Evolutionary conservation across 2,797 vertebrate species (phyloP).

Genomic region (Sebastolobus altivelis): DNA sequence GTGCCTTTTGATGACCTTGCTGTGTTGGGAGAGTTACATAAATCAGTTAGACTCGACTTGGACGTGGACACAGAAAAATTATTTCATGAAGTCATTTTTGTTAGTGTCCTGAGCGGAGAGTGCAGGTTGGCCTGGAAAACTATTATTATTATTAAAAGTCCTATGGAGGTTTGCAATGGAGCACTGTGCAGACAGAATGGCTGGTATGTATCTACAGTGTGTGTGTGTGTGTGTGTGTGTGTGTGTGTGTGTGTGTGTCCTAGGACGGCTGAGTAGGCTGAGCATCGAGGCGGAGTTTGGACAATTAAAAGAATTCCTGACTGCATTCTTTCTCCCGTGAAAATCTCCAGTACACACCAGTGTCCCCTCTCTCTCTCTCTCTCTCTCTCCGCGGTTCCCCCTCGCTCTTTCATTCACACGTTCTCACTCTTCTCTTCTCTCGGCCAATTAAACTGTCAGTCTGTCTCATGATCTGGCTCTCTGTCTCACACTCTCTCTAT

Average conservation of each 20-base stretch:
- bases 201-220: constrained; percentile 36
- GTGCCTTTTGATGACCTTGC: background rate
- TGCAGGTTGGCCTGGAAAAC: constrained; percentile 22
- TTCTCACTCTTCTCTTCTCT: constrained; percentile 33
- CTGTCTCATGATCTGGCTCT: constrained; percentile 27
- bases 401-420: background rate
- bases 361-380: background rate
- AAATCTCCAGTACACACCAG: constrained; percentile 47
- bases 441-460: constrained; percentile 40
- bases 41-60: constrained; percentile 25
- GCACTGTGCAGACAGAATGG: constrained; percentile 58
- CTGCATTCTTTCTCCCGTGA: constrained; percentile 70
- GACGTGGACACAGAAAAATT: constrained; percentile 11
- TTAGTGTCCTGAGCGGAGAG: constrained; percentile 13
- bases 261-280: constrained; percentile 52
- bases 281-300: constrained; percentile 61
- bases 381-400: background rate
- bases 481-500: constrained; percentile 12
- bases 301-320: constrained; percentile 76
- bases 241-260: constrained; percentile 22
- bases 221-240: constrained; percentile 24
- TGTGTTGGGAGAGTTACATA: background rate
- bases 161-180: constrained; percentile 35
- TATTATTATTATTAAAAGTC: background rate
- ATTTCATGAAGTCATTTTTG: constrained; percentile 30